Percentiles rank a stretch among this genome's conserved stretches.
phyloP scores from a whole-genome alignment of 2,113 vertebrate genomes.

The Ageneiosus marmoratus region DNA sequence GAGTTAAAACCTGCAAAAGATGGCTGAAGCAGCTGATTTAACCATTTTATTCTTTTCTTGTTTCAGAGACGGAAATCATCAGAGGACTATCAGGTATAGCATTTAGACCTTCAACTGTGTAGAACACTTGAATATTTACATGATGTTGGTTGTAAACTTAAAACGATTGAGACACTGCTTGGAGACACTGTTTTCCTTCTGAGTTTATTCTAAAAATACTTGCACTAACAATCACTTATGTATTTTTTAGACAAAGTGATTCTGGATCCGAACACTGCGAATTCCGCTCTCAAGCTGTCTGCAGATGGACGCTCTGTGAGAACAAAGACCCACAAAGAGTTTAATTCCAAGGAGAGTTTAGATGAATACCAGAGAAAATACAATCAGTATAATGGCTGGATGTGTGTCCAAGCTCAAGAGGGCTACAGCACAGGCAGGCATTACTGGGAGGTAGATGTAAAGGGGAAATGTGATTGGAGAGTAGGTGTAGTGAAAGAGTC shows the following conservation, averaged over 20 bases:
- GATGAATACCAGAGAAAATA: neutral
- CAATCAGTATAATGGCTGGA: conserved; percentile 46
- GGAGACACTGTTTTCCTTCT: neutral
- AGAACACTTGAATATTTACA: neutral
- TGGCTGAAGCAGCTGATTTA: neutral
- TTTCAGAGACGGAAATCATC: conserved; percentile 36
- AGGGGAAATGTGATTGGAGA: conserved; percentile 72
- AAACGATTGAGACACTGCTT: neutral
- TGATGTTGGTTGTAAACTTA: neutral
- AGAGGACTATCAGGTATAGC: conserved; percentile 42
- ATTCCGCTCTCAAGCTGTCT: conserved; percentile 64
- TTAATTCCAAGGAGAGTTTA: conserved; percentile 43
- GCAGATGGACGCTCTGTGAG: conserved; percentile 67
- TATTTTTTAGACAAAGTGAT: conserved; percentile 67
- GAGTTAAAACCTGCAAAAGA: neutral
- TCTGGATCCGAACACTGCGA: conserved; percentile 54
- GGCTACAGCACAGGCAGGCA: conserved; percentile 59
- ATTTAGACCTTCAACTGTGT: neutral
- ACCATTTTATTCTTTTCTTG: neutral
- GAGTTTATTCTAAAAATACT: neutral
- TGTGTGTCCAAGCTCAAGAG: conserved; percentile 60
- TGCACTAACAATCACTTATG: neutral
- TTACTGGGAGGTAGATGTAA: conserved; percentile 69
- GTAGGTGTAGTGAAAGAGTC: conserved; percentile 76
- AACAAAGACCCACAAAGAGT: conserved; percentile 38